Percentiles rank a stretch among this genome's conserved stretches.
Evolutionary conservation across 2,797 vertebrate species (phyloP).

Genomic region (Pseudocheirus occidentalis): DNA sequence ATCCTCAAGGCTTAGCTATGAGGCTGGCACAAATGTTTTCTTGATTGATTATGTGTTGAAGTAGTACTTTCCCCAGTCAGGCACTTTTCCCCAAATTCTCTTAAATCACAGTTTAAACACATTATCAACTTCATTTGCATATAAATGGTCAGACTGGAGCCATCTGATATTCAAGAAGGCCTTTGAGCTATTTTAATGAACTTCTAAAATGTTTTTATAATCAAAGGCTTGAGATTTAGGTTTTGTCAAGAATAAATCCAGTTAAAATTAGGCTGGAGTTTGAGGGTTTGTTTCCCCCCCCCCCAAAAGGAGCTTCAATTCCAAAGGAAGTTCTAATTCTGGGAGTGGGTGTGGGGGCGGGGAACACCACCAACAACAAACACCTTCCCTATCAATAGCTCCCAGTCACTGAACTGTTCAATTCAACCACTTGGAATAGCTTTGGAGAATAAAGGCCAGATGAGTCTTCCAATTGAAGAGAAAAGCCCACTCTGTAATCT

Average conservation of each 20-base stretch:
- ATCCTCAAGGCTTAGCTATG: neutral
- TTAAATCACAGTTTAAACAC: constrained; percentile 9
- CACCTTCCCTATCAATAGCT: neutral
- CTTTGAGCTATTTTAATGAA: constrained; percentile 66
- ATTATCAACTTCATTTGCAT: constrained; percentile 62
- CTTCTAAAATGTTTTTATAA: constrained; percentile 54
- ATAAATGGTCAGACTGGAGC: constrained; percentile 54
- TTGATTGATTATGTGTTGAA: neutral
- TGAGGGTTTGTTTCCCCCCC: neutral
- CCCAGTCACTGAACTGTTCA: neutral
- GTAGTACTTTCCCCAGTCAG: neutral
- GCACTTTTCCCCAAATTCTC: constrained; percentile 19
- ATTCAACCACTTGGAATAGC: constrained; percentile 9
- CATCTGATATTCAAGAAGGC: constrained; percentile 62
- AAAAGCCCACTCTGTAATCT: neutral
- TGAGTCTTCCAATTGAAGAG: constrained; percentile 21
- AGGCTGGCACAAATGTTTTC: neutral
- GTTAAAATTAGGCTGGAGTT: constrained; percentile 22
- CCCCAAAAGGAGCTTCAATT: neutral
- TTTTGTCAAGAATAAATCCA: constrained; percentile 49
- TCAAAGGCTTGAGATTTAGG: constrained; percentile 4
- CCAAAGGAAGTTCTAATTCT: neutral
- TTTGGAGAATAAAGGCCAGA: neutral
- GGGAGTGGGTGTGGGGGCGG: too few relatives aligned
- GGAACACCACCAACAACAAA: too few relatives aligned